Conservation (phyloP, 2,888 invertebrate species). For the Neoascia interrupta region DNA sequence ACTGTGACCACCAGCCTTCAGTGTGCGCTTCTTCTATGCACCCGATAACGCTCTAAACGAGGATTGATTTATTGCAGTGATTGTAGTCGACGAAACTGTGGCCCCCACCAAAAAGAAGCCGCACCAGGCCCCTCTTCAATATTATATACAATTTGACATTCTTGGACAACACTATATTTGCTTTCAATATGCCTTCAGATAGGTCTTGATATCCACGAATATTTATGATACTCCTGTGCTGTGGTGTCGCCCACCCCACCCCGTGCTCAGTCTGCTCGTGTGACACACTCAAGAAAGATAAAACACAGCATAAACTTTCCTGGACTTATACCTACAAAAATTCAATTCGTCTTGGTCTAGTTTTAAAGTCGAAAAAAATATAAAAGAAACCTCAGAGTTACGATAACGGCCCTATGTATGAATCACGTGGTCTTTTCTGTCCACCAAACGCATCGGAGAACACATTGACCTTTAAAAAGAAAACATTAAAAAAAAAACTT, state of each 20-base stretch:
- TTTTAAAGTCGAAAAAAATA: constrained; percentile 8
- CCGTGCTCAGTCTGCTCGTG: constrained; percentile 12
- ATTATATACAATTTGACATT: constrained; percentile 35
- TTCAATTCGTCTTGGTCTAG: constrained; percentile 42
- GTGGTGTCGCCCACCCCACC: too few relatives aligned
- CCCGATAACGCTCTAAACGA: constrained; percentile 24
- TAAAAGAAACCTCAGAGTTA: not conserved
- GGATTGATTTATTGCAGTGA: constrained; percentile 47
- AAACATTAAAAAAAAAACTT: too few relatives aligned
- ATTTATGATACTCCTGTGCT: constrained; percentile 56
- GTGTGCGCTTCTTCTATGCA: not conserved
- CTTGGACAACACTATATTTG: constrained; percentile 32
- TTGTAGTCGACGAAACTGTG: too few relatives aligned
- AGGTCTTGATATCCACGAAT: constrained; percentile 38
- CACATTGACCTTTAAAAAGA: constrained; percentile 52
- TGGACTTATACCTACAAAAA: constrained; percentile 15
- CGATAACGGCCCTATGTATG: constrained; percentile 30
- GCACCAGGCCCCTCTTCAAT: constrained; percentile 23
- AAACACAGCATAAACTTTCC: constrained; percentile 34
- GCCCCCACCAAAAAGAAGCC: constrained; percentile 11
- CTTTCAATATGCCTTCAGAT: constrained; percentile 31
- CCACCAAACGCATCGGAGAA: too few relatives aligned
- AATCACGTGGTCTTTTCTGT: constrained; percentile 30
- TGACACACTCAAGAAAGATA: constrained; percentile 39
- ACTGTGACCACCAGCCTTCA: constrained; percentile 5